Base-by-base conservation (phyloP, 2,797 vertebrate species). In the Bradypus variegatus region DNA sequence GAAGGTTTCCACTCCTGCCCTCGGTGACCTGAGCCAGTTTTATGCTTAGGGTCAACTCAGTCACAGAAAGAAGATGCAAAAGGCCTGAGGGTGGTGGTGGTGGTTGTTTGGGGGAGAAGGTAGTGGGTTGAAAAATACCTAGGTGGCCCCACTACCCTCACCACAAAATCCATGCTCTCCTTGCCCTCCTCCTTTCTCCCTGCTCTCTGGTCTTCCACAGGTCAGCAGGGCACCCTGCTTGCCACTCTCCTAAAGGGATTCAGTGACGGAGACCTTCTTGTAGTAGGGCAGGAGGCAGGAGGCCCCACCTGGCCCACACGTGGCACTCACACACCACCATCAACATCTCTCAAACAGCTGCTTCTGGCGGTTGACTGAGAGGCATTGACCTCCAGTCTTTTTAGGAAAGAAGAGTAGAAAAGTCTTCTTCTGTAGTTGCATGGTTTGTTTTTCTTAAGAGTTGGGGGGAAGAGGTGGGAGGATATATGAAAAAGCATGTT, bases 11-110 rank as follows among this genome's bases (percentile, higher is more conserved):
- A 0, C 45, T 84, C 41, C 15, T 94, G 79, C 25, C 15, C 84
- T 83, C 36, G 33, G 69, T 92, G 65, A 95, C 78, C 41, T 87
- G 58, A 67, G 33, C n/a, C 83, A 84, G 25, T 48, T 92, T 93
- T 84, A 64, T 23, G 70, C 72, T 48, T 84, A 33, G 64, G 31
- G 60, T 75, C 80, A 72, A 45, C 31, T 88, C 86, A 88, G 70
- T 86, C 79, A 55, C 76, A 83, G 80, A 67, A 94, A 87, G 65
- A 88, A 9, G 21, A 58, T 33, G 55, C 41, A 33, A 92, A 93
- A 64, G 67, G 7, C 55, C 41, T 33, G 90, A 55, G 36, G 38
- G 55, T 2, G 53, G 50, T 27, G 33, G n/a, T 27, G 33, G n/a
- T 62, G 33, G 64, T n/a, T 48, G n/a, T 53, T 55, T 33, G 27